A percentile compares a stretch with the other conserved stretches of the same genome.
These are phyloP conservation scores for Uria lomvia DNA, from an alignment of 2,113 vertebrate species.

Conservation along the genomic window DNA sequence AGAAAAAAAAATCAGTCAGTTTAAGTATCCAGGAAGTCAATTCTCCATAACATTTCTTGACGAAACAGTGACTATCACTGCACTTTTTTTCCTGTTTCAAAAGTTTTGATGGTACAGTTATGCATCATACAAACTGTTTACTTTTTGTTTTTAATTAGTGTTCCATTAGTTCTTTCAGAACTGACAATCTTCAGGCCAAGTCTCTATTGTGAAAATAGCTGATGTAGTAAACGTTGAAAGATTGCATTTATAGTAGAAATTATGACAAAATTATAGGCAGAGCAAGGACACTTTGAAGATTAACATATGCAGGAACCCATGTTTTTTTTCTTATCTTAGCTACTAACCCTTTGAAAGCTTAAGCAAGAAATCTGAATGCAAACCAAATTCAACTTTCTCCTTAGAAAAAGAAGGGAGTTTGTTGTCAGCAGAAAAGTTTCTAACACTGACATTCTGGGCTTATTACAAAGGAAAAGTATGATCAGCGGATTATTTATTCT, in stretches of 20 bases:
- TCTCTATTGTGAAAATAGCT: not conserved
- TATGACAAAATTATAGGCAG: not conserved
- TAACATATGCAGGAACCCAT: not conserved
- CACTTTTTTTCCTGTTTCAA: not conserved
- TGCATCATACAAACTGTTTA: not conserved
- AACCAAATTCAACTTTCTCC: not conserved
- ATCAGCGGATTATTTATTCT: not conserved
- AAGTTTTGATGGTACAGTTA: not conserved
- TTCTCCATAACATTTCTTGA: not conserved
- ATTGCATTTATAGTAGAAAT: not conserved
- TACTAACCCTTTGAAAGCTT: not conserved
- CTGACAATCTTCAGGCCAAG: not conserved
- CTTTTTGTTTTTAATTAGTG: not conserved
- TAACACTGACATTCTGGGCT: not conserved
- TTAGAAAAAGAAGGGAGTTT: not conserved
- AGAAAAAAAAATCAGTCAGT: not conserved
- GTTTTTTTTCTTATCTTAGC: not conserved
- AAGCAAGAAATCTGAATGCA: not conserved
- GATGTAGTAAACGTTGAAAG: not conserved
- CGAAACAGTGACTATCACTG: not conserved
- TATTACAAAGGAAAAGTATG: not conserved
- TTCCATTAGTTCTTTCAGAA: not conserved
- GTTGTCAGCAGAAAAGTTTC: not conserved
- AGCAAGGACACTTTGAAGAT: not conserved
- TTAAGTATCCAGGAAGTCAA: not conserved